A percentile compares a stretch with the other conserved stretches of the same genome.
Conservation (phyloP, 2,113 vertebrate species). For the Rana temporaria region DNA sequence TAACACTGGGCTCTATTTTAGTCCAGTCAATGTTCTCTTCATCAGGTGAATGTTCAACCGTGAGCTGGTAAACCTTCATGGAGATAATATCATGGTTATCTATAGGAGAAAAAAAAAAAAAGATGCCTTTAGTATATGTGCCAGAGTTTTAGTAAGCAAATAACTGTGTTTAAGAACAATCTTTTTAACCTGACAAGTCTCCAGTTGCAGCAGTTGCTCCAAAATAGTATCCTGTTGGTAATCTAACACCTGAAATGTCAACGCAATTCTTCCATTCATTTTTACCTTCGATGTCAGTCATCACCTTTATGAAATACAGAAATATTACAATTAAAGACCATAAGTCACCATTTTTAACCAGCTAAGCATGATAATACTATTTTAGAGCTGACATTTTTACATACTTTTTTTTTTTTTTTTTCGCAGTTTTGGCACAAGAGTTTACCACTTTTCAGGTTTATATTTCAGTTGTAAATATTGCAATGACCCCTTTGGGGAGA, state of each 20-base stretch:
- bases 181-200: conserved; percentile 88
- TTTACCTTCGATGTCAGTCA: conserved; percentile 92
- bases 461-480: too few relatives aligned
- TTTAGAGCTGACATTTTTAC: too few relatives aligned
- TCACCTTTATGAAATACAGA: conserved; percentile 76
- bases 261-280: conserved; percentile 98
- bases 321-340: neutral
- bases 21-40: conserved; percentile 95
- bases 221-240: conserved; percentile 97
- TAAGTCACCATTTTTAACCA: fast-evolving
- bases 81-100: conserved; percentile 98
- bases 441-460: too few relatives aligned
- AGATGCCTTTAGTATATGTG: neutral
- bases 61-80: conserved; percentile 98
- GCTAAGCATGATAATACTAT: too few relatives aligned
- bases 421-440: too few relatives aligned
- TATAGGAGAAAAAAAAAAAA: conserved; percentile 61
- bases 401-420: too few relatives aligned
- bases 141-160: neutral
- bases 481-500: too few relatives aligned
- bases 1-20: conserved; percentile 96
- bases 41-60: conserved; percentile 91
- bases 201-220: conserved; percentile 95
- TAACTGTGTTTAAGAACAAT: neutral
- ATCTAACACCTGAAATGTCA: conserved; percentile 89